A percentile compares a stretch with the other conserved stretches of the same genome.
These are phyloP conservation scores for Drosophila hamatofila DNA, from an alignment of 2,888 invertebrate species.

Conservation along the genomic window DNA sequence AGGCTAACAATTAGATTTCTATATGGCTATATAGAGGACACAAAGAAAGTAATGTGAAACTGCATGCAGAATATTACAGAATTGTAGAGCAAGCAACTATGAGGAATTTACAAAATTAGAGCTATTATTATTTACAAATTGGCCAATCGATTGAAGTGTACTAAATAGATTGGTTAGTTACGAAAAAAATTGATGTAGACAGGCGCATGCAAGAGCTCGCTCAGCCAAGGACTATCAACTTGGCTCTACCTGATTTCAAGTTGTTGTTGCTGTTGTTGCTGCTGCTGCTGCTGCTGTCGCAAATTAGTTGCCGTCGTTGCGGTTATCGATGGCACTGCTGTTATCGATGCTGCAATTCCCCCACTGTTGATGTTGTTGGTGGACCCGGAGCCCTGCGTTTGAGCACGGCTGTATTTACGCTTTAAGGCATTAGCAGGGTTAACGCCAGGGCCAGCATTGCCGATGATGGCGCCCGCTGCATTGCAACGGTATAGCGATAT, in stretches of 20 bases:
- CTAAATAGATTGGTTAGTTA: conserved; percentile 19
- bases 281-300: conserved; percentile 70
- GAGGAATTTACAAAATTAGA: conserved; percentile 2
- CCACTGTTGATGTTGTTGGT: conserved; percentile 26
- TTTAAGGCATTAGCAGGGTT: conserved; percentile 59
- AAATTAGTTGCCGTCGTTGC: conserved; percentile 54
- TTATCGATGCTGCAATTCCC: conserved; percentile 40
- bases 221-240: conserved; percentile 62
- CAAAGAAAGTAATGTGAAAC: neutral
- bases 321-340: conserved; percentile 29
- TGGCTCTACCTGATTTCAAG: conserved; percentile 84
- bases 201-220: conserved; percentile 70
- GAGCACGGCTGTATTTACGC: conserved; percentile 68
- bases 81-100: neutral
- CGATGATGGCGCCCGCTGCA: conserved; percentile 53
- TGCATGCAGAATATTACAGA: conserved; percentile 27
- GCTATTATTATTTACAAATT: conserved; percentile 10
- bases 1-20: conserved; percentile 34
- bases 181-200: conserved; percentile 25
- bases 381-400: conserved; percentile 29
- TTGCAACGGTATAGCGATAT: conserved; percentile 86
- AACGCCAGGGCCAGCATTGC: conserved; percentile 39
- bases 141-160: conserved; percentile 21
- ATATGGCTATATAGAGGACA: neutral
- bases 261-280: conserved; percentile 68